A percentile compares a stretch with the other conserved stretches of the same genome.
These are phyloP conservation scores for Heterohyrax brucei DNA, from an alignment of 2,797 vertebrate genomes.

Conservation along the genomic window DNA sequence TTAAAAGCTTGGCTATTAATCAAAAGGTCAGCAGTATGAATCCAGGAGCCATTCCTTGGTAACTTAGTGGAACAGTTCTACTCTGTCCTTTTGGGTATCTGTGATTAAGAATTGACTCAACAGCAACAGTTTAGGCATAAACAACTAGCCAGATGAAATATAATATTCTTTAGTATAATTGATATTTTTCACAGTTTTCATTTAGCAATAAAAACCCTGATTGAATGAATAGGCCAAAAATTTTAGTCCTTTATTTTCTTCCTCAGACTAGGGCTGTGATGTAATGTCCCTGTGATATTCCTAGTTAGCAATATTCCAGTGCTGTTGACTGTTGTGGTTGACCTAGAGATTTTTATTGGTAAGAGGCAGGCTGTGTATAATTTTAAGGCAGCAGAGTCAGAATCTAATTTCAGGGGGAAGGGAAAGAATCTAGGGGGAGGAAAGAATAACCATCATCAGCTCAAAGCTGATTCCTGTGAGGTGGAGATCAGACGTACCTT, in stretches of 20 bases:
- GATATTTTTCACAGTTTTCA: neutral
- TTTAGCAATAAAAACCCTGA: neutral
- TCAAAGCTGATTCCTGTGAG: too few relatives aligned
- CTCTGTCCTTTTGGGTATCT: too few relatives aligned
- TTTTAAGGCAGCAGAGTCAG: too few relatives aligned
- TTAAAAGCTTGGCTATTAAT: too few relatives aligned
- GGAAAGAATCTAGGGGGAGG: too few relatives aligned
- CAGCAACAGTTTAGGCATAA: neutral
- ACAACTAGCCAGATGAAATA: neutral
- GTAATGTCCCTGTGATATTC: neutral
- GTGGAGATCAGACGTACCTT: too few relatives aligned
- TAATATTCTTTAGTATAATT: conserved; percentile 32
- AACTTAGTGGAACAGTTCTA: too few relatives aligned
- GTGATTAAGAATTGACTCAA: too few relatives aligned
- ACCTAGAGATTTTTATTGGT: neutral
- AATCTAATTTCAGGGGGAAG: too few relatives aligned
- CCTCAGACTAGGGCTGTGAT: neutral
- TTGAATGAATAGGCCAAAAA: neutral
- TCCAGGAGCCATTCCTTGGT: too few relatives aligned
- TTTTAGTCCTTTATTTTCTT: neutral
- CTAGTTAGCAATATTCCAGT: neutral
- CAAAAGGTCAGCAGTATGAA: too few relatives aligned
- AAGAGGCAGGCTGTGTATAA: neutral
- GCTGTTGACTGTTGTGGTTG: neutral
- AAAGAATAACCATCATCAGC: too few relatives aligned